Evolutionary conservation across 2,797 vertebrate species (phyloP).

Genomic region (Holocentrus rufus): DNA sequence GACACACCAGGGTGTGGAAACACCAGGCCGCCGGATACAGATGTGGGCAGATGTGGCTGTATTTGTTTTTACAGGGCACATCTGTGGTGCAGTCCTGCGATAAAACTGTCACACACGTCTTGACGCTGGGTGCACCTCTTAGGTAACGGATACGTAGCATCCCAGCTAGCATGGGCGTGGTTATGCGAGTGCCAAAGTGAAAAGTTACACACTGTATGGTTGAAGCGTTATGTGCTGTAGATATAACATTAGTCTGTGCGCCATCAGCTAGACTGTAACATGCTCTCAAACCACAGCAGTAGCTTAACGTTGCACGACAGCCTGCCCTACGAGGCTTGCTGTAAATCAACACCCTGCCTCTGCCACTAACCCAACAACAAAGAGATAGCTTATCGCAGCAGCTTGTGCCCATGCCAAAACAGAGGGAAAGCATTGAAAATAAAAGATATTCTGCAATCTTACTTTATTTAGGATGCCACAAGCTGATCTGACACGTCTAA

Average conservation of each 20-base stretch:
- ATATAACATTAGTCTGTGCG: background rate
- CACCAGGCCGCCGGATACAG: slow-evolving; percentile 33
- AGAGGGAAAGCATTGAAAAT: background rate
- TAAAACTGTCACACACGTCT: background rate
- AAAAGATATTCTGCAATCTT: background rate
- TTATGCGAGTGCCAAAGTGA: slow-evolving; percentile 28
- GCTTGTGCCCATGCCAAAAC: slow-evolving; percentile 12
- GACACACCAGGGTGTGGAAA: slow-evolving; percentile 59
- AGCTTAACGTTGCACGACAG: background rate
- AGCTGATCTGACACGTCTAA: too few relatives aligned
- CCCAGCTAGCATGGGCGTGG: slow-evolving; percentile 75
- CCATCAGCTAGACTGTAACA: background rate
- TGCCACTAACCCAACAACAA: slow-evolving; percentile 65
- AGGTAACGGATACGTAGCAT: slow-evolving; percentile 36
- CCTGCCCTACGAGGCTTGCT: slow-evolving; percentile 21
- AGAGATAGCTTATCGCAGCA: slow-evolving; percentile 22
- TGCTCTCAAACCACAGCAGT: background rate
- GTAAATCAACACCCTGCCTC: slow-evolving; percentile 35
- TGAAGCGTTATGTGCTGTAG: background rate
- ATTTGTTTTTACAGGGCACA: slow-evolving; percentile 11
- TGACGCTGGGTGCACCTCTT: background rate
- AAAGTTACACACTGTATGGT: background rate
- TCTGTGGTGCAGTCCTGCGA: background rate
- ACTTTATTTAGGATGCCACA: background rate
- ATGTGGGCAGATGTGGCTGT: slow-evolving; percentile 51